A percentile compares a stretch with the other conserved stretches of the same genome.
phyloP scores from a whole-genome alignment of 2,888 invertebrate species.

The Ditula angustiorana region DNA sequence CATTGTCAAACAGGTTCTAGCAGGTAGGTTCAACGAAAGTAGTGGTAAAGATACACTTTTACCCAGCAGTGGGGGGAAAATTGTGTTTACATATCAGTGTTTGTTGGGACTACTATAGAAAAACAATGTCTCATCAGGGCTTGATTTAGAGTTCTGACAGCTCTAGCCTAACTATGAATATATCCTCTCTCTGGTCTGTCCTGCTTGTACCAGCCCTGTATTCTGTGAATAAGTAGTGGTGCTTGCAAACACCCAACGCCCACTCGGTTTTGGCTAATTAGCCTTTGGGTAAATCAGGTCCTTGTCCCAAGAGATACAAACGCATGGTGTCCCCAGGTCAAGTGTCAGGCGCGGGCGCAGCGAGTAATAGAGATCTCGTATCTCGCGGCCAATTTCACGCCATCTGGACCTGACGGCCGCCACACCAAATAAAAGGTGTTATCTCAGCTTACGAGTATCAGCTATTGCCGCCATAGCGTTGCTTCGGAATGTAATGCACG shows the following conservation, averaged over 20 bases:
- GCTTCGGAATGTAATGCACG: neutral
- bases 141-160: no score
- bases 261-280: neutral
- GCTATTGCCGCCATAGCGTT: neutral
- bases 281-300: neutral
- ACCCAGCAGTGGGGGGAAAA: no score
- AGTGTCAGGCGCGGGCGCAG: slow-evolving; percentile 60
- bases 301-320: neutral
- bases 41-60: no score
- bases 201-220: no score
- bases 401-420: slow-evolving; percentile 1
- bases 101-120: no score
- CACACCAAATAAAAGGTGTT: neutral
- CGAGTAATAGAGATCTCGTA: slow-evolving; percentile 47
- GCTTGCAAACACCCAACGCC: neutral
- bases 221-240: no score
- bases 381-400: slow-evolving; percentile 42
- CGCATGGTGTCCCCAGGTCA: slow-evolving; percentile 62
- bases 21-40: no score
- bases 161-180: no score
- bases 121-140: no score
- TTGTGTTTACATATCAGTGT: no score
- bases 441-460: neutral
- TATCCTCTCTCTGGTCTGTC: no score
- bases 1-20: neutral